phyloP scores from a whole-genome alignment of 2,113 vertebrate genomes.

The Mystacornis crossleyi region DNA sequence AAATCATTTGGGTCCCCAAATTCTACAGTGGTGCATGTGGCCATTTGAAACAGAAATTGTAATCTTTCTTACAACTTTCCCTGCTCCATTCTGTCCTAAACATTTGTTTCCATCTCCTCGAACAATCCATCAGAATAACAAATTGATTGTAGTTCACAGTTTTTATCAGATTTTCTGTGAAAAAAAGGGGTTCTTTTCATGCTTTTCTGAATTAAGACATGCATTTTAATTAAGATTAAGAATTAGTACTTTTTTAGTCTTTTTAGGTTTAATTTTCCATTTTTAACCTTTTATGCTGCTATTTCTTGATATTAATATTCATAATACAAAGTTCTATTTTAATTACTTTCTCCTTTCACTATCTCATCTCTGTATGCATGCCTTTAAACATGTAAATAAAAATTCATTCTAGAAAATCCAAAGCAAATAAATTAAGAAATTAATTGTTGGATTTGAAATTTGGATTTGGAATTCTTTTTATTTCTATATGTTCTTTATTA shows the following conservation, averaged over 20 bases:
- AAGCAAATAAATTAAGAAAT: neutral
- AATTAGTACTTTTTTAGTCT: neutral
- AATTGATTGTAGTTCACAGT: neutral
- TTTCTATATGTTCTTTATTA: neutral
- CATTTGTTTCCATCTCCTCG: neutral
- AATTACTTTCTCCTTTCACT: neutral
- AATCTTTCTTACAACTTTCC: neutral
- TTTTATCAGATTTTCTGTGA: neutral
- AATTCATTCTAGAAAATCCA: neutral
- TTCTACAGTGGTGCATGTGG: neutral
- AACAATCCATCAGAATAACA: neutral
- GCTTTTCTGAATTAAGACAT: neutral
- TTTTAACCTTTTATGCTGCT: neutral
- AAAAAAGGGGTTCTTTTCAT: neutral
- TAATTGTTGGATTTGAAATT: accelerated
- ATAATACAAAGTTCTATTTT: neutral
- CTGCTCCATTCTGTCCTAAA: neutral
- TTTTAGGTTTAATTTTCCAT: neutral
- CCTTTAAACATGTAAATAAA: neutral
- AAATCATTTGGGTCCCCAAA: neutral
- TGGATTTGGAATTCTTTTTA: neutral
- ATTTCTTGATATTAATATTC: neutral
- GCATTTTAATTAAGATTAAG: neutral
- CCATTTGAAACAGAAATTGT: neutral
- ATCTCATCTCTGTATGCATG: neutral